Percentiles rank a stretch among this genome's conserved stretches.
Evolutionary conservation across 2,113 vertebrate genomes (phyloP).

Genomic region (Fukomys damarensis): DNA sequence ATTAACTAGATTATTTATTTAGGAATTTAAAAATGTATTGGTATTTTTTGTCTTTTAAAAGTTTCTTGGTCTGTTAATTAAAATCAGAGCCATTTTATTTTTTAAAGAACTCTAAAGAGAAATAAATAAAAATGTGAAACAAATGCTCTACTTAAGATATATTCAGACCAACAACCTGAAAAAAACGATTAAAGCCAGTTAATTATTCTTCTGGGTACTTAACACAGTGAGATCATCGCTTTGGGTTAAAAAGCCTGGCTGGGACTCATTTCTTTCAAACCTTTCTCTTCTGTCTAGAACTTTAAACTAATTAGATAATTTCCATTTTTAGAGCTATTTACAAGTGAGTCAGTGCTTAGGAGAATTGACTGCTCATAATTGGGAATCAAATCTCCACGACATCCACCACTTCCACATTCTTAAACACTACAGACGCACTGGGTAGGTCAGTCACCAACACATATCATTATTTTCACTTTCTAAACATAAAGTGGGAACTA

Average conservation of each 20-base stretch:
- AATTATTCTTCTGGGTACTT: not conserved
- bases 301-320: slow-evolving; percentile 70
- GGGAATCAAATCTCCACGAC: slow-evolving; percentile 70
- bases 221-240: rapidly evolving
- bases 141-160: not conserved
- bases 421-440: slow-evolving; percentile 45
- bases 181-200: not conserved
- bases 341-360: slow-evolving; percentile 65
- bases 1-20: not conserved
- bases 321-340: slow-evolving; percentile 74
- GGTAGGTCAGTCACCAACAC: slow-evolving; percentile 24
- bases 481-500: slow-evolving; percentile 54
- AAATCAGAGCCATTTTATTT: not conserved
- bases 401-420: slow-evolving; percentile 63
- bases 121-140: not conserved
- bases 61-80: not conserved
- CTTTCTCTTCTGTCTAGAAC: slow-evolving; percentile 28
- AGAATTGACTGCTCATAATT: slow-evolving; percentile 73
- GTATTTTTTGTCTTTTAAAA: slow-evolving; percentile 41
- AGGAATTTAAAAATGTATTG: not conserved
- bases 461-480: slow-evolving; percentile 46
- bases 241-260: not conserved
- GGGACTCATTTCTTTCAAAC: not conserved
- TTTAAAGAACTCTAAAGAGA: slow-evolving; percentile 5
- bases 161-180: slow-evolving; percentile 16